These are phyloP conservation scores for Electrophaes corylata DNA, from an alignment of 2,888 invertebrate species.

Conservation along the genomic window DNA sequence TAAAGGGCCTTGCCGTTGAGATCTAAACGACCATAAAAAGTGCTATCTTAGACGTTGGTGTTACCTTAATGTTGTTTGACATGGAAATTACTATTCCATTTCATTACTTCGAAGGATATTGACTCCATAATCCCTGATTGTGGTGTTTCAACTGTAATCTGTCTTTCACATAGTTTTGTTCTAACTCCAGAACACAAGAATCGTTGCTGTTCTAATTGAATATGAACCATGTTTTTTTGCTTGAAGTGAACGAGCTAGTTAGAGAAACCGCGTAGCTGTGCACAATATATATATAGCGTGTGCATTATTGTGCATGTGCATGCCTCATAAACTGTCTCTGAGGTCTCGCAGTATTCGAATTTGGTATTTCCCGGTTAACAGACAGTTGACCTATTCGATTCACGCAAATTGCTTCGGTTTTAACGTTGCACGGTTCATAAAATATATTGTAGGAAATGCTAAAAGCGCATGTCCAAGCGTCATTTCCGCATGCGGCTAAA, in stretches of 20 bases:
- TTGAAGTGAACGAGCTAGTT: background rate
- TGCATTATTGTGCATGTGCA: constrained; percentile 18
- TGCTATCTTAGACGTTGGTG: constrained; percentile 13
- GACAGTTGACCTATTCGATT: constrained; percentile 31
- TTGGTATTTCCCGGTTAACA: constrained; percentile 24
- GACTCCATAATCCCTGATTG: no score
- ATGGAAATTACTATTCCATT: constrained; percentile 18
- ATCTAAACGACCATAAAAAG: constrained; percentile 21
- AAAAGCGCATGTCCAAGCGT: constrained; percentile 39
- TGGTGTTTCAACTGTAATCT: no score
- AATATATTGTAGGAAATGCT: constrained; percentile 34
- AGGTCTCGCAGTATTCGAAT: constrained; percentile 7
- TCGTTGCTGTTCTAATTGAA: no score
- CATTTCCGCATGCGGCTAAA: constrained; percentile 46
- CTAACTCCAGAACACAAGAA: no score
- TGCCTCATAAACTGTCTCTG: constrained; percentile 18
- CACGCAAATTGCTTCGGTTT: constrained; percentile 26
- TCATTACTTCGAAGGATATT: constrained; percentile 10
- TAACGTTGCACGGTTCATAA: constrained; percentile 27
- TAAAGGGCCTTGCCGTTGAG: constrained; percentile 12
- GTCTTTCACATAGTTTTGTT: no score
- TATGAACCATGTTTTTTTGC: background rate
- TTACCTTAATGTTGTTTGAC: constrained; percentile 7
- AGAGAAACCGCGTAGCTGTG: constrained; percentile 10
- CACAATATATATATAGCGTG: no score